Percentiles rank a stretch among this genome's conserved stretches.
Conservation (phyloP, 2,888 invertebrate species). For the Chaetogeoica ovagalla region DNA sequence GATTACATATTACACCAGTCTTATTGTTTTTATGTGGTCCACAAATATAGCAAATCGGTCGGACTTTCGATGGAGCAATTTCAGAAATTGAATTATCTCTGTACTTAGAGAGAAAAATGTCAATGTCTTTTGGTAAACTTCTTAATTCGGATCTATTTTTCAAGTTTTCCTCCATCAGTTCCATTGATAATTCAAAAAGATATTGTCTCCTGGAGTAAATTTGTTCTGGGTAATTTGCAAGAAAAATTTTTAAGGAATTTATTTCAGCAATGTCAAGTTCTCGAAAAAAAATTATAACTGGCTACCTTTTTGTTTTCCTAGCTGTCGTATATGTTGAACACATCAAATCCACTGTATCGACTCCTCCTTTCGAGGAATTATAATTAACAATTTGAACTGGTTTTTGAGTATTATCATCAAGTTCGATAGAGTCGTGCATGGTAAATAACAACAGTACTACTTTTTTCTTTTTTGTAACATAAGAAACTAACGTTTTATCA, state of each 20-base stretch:
- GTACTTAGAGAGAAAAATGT: background rate
- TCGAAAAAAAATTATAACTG: no score
- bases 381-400: conserved; percentile 55
- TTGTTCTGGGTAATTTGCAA: no score
- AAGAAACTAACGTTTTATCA: conserved; percentile 55
- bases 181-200: conserved; percentile 47
- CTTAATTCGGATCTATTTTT: background rate
- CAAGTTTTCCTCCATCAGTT: no score
- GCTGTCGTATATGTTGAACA: no score
- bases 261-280: no score
- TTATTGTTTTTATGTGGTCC: conserved; percentile 1
- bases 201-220: no score
- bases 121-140: background rate
- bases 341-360: no score
- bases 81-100: no score
- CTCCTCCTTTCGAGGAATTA: conserved; percentile 2
- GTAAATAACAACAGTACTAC: conserved; percentile 56
- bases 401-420: conserved; percentile 56
- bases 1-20: conserved; percentile 11
- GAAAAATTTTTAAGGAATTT: no score
- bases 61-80: background rate
- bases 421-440: conserved; percentile 15
- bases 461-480: conserved; percentile 57
- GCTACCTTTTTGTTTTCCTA: no score
- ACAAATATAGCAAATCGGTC: background rate